These are phyloP conservation scores for Cryptotermes secundus DNA, from an alignment of 1,140 invertebrate genomes.

Conservation along the genomic window DNA sequence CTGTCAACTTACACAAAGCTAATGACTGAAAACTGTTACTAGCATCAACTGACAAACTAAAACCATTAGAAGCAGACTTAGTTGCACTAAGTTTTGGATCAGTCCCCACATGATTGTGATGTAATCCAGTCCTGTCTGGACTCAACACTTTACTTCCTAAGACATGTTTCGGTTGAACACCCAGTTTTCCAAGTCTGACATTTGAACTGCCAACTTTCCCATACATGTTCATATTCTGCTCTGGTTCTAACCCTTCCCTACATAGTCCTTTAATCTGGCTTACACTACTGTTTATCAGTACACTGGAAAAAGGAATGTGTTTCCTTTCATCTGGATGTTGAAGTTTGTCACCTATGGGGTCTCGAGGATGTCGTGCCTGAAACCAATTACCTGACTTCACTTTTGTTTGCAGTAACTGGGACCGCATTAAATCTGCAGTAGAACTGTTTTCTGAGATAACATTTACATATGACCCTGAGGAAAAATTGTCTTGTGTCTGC, in stretches of 20 bases:
- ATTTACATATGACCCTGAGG: not conserved
- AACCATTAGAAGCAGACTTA: not conserved
- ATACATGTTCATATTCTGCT: not conserved
- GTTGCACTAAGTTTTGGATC: not conserved
- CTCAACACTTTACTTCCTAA: not conserved
- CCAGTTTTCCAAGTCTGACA: not conserved
- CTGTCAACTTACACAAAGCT: not conserved
- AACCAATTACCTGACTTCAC: not conserved
- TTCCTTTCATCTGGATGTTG: not conserved
- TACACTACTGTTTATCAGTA: not conserved
- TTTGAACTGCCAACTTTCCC: not conserved
- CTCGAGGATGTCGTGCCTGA: not conserved
- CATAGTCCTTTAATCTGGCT: not conserved
- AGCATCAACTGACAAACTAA: not conserved
- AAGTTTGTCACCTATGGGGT: not conserved
- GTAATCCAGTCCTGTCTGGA: not conserved
- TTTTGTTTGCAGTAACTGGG: not conserved
- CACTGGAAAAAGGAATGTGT: not conserved
- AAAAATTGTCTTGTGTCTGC: not conserved
- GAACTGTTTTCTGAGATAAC: slow-evolving; percentile 9
- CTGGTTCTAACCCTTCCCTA: not conserved
- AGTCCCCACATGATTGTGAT: not conserved
- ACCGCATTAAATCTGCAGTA: not conserved
- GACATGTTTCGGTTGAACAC: not conserved
- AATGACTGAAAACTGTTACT: not conserved